Conservation (phyloP, 2,797 vertebrate genomes). For the Discoglossus pictus region DNA sequence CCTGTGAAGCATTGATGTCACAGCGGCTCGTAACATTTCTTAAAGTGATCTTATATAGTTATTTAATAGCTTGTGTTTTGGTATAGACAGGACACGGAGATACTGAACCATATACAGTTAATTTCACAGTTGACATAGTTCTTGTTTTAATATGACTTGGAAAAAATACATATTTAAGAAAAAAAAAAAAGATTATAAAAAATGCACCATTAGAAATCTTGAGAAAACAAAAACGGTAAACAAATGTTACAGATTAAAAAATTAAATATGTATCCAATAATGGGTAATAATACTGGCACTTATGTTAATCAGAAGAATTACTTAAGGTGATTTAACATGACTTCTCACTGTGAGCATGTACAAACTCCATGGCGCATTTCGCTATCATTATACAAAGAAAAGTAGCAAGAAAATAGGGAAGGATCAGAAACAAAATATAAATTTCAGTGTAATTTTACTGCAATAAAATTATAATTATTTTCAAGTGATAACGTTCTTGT, state of each 20-base stretch:
- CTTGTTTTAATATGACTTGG: slow-evolving; percentile 52
- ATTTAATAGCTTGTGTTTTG: slow-evolving; percentile 26
- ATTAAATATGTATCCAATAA: too few species aligned
- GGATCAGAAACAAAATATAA: too few species aligned
- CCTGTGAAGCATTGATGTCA: slow-evolving; percentile 16
- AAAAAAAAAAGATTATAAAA: slow-evolving; percentile 73
- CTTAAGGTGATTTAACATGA: too few species aligned
- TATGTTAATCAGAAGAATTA: too few species aligned
- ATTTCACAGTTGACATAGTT: slow-evolving; percentile 50
- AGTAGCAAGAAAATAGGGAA: too few species aligned
- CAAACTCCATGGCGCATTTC: too few species aligned
- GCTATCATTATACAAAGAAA: too few species aligned
- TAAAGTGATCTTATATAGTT: slow-evolving; percentile 26
- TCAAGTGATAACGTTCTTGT: too few species aligned
- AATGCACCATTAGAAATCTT: slow-evolving; percentile 35
- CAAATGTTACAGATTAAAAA: slow-evolving; percentile 12
- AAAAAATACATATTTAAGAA: slow-evolving; percentile 54
- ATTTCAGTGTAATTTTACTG: too few species aligned
- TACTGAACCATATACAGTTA: slow-evolving; percentile 39
- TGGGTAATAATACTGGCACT: too few species aligned
- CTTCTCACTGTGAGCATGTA: too few species aligned
- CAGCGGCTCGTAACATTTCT: background rate
- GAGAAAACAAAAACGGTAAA: slow-evolving; percentile 32
- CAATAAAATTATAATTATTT: too few species aligned
- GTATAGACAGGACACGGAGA: slow-evolving; percentile 26